Base-by-base conservation (phyloP, 2,888 invertebrate species). In the Limnephilus lunatus region DNA sequence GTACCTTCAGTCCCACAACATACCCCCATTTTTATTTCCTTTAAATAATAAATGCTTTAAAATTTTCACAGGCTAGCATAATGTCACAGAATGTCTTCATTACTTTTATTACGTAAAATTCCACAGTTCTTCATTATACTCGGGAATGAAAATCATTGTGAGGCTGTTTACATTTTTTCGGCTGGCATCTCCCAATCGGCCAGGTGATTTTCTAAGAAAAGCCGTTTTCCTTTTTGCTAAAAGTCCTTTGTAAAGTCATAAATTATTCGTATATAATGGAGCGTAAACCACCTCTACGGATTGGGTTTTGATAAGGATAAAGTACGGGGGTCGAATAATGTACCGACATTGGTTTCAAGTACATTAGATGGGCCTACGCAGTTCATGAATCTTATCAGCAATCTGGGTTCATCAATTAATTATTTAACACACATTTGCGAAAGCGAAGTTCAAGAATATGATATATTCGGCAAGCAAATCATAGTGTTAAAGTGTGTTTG, bases 311-410 rank as follows among this genome's bases (percentile, higher is more conserved):
- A 82, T 91, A 85, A 81, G 44, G 83, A 89, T 44, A 83, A 82
- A 83, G 82, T 44, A 53, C 35, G 86, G 90, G 90, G 92, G 86
- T 85, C 32, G 91, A 93, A 90, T 93, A 93, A 93, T 91, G 92
- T 68, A 9, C 68, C 68, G 4, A 25, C 25, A 68, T 68, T 68
- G 25, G 1, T 7, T 9, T 68, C 1, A 68, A 68, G 68, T n/a
- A 9, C n/a, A 9, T 25, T 68, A 68, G 68, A 25, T n/a, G n/a
- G 25, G 68, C n/a, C 25, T 68, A 68, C 68, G 25, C 25, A 9
- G n/a, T 25, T 68, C 7, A n/a, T n/a, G 7, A 68, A 68, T 25
- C 25, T 68, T 68, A 9, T 68, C 25, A 25, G 25, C 2, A 68
- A n/a, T 9, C 4, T 68, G 25, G 2, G 9, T 7, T 25, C 4